Base-by-base conservation (phyloP, 2,888 invertebrate species). In the Lacanobia oleracea region DNA sequence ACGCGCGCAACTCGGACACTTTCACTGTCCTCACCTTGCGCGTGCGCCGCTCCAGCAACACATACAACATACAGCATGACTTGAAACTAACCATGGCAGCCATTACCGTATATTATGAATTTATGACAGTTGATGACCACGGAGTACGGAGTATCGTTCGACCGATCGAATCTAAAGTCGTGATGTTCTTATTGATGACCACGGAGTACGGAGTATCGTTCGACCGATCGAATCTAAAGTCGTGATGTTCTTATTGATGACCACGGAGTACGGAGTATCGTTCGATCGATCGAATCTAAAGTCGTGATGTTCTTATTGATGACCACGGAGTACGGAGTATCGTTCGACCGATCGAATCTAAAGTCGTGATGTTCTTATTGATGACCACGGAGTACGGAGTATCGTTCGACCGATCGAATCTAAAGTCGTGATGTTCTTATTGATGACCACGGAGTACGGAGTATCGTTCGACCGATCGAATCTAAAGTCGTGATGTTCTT, bases 21-120 rank as follows among this genome's bases (percentile, higher is more conserved):
- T 81, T 81, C 84, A 69, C 81, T 77, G 61, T 72, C 76, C 56
- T 66, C 77, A 59, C 68, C 76, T 72, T 53, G 45, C 70, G 50
- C 40, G 21, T 27, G 40, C 70, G 50, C 40, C 48, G 21, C 43
- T 18, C 45, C 23, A 21, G 43, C 50, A 43, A n/a, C 40, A 57
- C 51, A 48, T 65, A 1, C 10, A 67, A 40, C 48, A 6, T 21
- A 43, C 56, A 59, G n/a, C 59, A 61, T 63, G 27, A 54, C 27
- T 23, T 40, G 54, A 18, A 66, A 43, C 45, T n/a, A 40, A 21
- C 60, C 10, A 37, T 56, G 40, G 23, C 50, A 27, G 18, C 45
- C 18, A 51, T 67, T 56, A 67, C 7, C 54, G 37, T 64, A 48
- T 50, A 33, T 1, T 33, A 40, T 33, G n/a, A 71, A 51, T 71